Evolutionary conservation across 2,888 invertebrate genomes (phyloP).

Genomic region (Ceramica pisi): DNA sequence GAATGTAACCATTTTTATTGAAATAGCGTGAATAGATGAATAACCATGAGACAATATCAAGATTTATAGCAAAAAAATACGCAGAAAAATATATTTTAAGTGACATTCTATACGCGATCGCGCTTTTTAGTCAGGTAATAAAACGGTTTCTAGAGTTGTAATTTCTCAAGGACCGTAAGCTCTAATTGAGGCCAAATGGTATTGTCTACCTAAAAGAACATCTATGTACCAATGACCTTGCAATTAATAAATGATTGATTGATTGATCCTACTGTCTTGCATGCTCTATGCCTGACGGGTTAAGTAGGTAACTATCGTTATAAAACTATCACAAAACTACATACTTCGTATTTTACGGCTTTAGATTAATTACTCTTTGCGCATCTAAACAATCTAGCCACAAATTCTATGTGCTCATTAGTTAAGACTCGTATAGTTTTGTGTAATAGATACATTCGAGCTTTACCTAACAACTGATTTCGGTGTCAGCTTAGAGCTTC

Average conservation of each 20-base stretch:
- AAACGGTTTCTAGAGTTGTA: too few species aligned
- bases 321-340: neutral
- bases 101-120: too few species aligned
- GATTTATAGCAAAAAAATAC: neutral
- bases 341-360: neutral
- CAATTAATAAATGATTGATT: too few species aligned
- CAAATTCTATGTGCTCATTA: conserved; percentile 45
- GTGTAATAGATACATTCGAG: conserved; percentile 12
- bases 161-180: too few species aligned
- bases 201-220: too few species aligned
- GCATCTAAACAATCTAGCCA: neutral
- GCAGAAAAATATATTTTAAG: neutral
- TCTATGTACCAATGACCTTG: too few species aligned
- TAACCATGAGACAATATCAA: neutral
- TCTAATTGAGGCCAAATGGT: too few species aligned
- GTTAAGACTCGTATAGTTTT: conserved; percentile 13
- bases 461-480: conserved; percentile 40
- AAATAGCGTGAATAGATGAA: neutral
- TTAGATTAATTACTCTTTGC: conserved; percentile 26
- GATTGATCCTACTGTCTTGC: too few species aligned
- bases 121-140: too few species aligned
- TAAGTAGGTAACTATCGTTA: neutral
- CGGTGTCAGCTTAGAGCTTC: conserved; percentile 52
- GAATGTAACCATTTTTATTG: too few species aligned
- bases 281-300: too few species aligned